These are phyloP conservation scores for Poeciliopsis occidentalis DNA, from an alignment of 2,113 vertebrate species.

Conservation along the genomic window DNA sequence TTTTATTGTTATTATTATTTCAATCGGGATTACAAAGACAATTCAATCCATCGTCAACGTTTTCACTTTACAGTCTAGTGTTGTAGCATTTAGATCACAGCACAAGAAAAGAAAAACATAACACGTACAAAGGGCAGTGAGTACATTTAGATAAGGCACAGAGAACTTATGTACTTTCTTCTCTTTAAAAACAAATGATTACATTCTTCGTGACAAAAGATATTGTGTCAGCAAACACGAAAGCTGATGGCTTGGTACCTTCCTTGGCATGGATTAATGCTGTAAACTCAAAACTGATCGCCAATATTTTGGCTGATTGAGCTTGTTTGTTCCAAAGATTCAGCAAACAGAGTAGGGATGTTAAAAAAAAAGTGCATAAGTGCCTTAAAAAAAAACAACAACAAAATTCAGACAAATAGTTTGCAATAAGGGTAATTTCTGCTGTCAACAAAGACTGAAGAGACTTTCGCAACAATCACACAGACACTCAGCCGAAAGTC, in stretches of 20 bases:
- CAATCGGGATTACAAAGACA: slow-evolving; percentile 32
- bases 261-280: background rate
- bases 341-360: slow-evolving; percentile 4
- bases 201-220: background rate
- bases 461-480: background rate
- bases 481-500: background rate
- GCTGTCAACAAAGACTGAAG: background rate
- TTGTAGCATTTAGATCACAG: slow-evolving; percentile 22
- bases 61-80: background rate
- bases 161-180: slow-evolving; percentile 42
- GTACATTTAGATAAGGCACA: slow-evolving; percentile 68
- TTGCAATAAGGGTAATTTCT: background rate
- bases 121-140: background rate
- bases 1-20: slow-evolving; percentile 24
- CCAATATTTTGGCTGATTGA: background rate
- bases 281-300: background rate
- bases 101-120: background rate
- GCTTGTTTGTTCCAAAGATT: background rate
- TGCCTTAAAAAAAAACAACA: background rate
- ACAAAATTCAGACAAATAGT: background rate
- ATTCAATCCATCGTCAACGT: slow-evolving; percentile 3
- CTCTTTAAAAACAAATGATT: background rate
- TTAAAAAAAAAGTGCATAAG: slow-evolving; percentile 6
- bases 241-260: background rate
- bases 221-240: slow-evolving; percentile 7